Evolutionary conservation across 2,888 invertebrate species (phyloP).

Genomic region (Melipona beecheii): DNA sequence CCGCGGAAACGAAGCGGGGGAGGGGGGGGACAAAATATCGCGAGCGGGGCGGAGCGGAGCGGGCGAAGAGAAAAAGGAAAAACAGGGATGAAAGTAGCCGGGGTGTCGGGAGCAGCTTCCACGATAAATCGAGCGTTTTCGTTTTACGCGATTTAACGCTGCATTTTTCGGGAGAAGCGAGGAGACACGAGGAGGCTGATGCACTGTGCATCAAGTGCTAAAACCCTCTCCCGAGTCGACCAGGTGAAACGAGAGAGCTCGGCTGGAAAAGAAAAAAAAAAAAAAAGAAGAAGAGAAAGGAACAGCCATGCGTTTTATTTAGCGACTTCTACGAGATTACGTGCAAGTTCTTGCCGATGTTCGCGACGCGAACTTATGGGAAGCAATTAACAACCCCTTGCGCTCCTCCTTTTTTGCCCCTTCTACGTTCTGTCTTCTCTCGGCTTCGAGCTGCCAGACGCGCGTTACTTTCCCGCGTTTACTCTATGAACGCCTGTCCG

Average conservation of each 20-base stretch:
- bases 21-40: neutral
- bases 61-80: neutral
- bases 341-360: conserved; percentile 18
- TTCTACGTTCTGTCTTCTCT: neutral
- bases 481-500: neutral
- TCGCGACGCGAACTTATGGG: conserved; percentile 28
- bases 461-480: neutral
- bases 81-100: conserved; percentile 4
- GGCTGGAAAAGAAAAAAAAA: too few relatives aligned
- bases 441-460: neutral
- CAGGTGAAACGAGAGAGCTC: neutral
- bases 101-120: conserved; percentile 44
- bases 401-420: neutral
- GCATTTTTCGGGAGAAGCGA: conserved; percentile 11
- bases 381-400: conserved; percentile 33
- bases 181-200: neutral
- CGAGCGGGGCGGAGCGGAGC: neutral
- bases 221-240: neutral
- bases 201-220: conserved; percentile 17
- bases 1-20: neutral
- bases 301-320: conserved; percentile 27
- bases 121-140: conserved; percentile 56
- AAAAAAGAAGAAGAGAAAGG: neutral
- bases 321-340: conserved; percentile 33
- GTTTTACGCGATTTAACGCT: conserved; percentile 34